Percentiles rank a stretch among this genome's conserved stretches.
Conservation (phyloP, 2,888 invertebrate genomes). For the Seira ritae region DNA sequence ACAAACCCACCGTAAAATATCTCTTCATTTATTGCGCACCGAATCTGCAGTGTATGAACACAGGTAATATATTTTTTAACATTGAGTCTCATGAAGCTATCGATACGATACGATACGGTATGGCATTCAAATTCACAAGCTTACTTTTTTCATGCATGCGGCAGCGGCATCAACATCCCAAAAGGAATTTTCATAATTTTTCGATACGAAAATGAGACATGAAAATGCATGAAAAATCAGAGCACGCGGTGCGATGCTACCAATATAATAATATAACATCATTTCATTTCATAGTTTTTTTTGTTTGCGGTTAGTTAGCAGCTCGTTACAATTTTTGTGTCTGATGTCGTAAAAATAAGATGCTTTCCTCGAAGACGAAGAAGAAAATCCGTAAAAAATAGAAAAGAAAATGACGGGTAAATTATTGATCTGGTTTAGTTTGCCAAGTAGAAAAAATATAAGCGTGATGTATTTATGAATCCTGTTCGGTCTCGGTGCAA, state of each 20-base stretch:
- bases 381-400: slow-evolving; percentile 30
- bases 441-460: slow-evolving; percentile 44
- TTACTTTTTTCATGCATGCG: slow-evolving; percentile 37
- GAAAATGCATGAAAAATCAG: not conserved
- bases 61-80: too few relatives aligned
- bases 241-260: not conserved
- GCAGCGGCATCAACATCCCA: slow-evolving; percentile 7
- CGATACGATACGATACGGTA: too few relatives aligned
- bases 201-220: not conserved
- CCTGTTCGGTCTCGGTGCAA: slow-evolving; percentile 18
- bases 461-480: slow-evolving; percentile 17
- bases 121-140: too few relatives aligned
- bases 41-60: slow-evolving; percentile 41
- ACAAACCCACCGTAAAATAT: slow-evolving; percentile 14
- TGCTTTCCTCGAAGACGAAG: slow-evolving; percentile 20
- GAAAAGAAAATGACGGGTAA: slow-evolving; percentile 54
- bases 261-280: not conserved
- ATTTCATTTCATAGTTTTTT: not conserved
- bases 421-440: slow-evolving; percentile 62
- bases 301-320: slow-evolving; percentile 57
- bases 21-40: slow-evolving; percentile 9
- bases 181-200: not conserved
- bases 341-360: slow-evolving; percentile 24
- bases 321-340: slow-evolving; percentile 50
- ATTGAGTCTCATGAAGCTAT: too few relatives aligned